Percentiles rank a stretch among this genome's conserved stretches.
Evolutionary conservation across 2,888 invertebrate species (phyloP).

Genomic region (Helobdella robusta): DNA sequence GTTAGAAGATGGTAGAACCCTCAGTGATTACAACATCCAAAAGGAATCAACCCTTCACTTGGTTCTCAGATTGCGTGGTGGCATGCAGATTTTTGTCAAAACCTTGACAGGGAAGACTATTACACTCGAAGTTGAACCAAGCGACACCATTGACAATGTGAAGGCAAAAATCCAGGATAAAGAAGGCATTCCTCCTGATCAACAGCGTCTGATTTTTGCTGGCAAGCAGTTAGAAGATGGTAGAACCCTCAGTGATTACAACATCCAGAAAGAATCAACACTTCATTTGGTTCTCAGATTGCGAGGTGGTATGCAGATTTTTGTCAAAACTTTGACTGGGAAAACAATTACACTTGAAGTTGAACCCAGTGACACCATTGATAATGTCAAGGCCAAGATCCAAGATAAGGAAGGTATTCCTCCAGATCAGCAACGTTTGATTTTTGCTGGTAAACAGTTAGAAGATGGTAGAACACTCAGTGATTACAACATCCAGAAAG

Average conservation of each 20-base stretch:
- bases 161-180: slow-evolving; percentile 55
- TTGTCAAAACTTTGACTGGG: slow-evolving; percentile 37
- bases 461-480: slow-evolving; percentile 82
- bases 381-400: slow-evolving; percentile 70
- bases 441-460: slow-evolving; percentile 78
- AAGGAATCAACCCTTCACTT: slow-evolving; percentile 86
- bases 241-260: slow-evolving; percentile 81
- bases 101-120: slow-evolving; percentile 37
- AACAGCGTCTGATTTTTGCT: slow-evolving; percentile 59
- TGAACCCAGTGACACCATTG: slow-evolving; percentile 64
- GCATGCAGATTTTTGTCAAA: slow-evolving; percentile 47
- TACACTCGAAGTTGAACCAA: slow-evolving; percentile 59
- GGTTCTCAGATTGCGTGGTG: slow-evolving; percentile 84
- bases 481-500: slow-evolving; percentile 90
- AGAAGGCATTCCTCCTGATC: slow-evolving; percentile 29
- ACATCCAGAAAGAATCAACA: slow-evolving; percentile 90
- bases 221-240: slow-evolving; percentile 93
- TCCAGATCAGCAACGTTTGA: slow-evolving; percentile 65
- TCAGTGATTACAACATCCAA: slow-evolving; percentile 88
- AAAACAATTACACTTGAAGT: slow-evolving; percentile 50
- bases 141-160: slow-evolving; percentile 88
- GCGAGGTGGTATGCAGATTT: slow-evolving; percentile 61
- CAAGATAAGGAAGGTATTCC: slow-evolving; percentile 51
- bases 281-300: slow-evolving; percentile 81
- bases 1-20: slow-evolving; percentile 77